Conservation (phyloP, 2,888 invertebrate species). For the Diplolepis rosae region DNA sequence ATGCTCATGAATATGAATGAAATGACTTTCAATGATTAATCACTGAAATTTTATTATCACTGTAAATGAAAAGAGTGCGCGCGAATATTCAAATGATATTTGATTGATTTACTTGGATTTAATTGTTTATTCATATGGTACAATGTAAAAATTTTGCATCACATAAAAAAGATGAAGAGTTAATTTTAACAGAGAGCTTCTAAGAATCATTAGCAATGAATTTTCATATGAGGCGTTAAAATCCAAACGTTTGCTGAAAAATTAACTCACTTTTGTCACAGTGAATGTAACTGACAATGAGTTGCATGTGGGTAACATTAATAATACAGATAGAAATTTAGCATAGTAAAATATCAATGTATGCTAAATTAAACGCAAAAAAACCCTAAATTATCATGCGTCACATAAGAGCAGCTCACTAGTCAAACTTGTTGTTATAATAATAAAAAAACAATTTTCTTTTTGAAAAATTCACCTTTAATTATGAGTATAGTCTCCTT, state of each 20-base stretch:
- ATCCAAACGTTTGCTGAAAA: not conserved
- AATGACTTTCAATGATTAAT: too few relatives aligned
- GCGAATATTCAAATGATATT: not conserved
- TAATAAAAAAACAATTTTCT: too few relatives aligned
- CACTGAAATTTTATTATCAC: too few relatives aligned
- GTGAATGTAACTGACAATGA: not conserved
- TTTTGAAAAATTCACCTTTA: too few relatives aligned
- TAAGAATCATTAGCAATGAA: not conserved
- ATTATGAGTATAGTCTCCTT: too few relatives aligned
- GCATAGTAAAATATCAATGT: slow-evolving; percentile 4
- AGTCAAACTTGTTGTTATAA: not conserved
- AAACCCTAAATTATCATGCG: not conserved
- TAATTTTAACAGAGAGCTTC: not conserved
- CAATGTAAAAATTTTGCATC: not conserved
- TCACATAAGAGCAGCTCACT: not conserved
- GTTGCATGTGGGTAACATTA: not conserved
- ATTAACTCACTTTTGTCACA: not conserved
- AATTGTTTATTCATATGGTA: not conserved
- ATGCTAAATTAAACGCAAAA: slow-evolving; percentile 14
- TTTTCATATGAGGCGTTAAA: not conserved
- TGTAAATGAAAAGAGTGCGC: not conserved
- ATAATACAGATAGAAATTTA: slow-evolving; percentile 7
- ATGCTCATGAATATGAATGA: too few relatives aligned
- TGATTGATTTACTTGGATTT: not conserved
- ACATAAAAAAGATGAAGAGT: not conserved